Evolutionary conservation across 2,888 invertebrate species (phyloP).

Genomic region (Dasysyrphus albostriatus): DNA sequence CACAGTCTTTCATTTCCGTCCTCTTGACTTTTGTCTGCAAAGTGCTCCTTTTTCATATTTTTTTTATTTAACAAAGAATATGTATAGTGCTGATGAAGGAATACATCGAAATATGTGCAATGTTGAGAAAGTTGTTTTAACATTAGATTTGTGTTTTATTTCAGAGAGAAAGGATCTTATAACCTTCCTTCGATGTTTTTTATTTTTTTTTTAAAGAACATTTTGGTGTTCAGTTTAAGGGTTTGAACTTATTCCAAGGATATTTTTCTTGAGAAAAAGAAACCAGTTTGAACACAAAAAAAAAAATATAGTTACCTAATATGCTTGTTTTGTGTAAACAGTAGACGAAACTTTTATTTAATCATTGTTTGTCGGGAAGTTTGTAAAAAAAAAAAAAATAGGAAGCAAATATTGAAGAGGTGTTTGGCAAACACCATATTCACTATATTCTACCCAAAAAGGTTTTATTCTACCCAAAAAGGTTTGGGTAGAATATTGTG

Average conservation of each 20-base stretch:
- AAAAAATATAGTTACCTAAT: constrained; percentile 15
- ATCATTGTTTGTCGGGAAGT: constrained; percentile 46
- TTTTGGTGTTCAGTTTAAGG: constrained; percentile 60
- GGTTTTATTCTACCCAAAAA: no score
- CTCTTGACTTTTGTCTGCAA: constrained; percentile 16
- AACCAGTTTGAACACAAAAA: background rate
- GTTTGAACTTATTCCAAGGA: constrained; percentile 46
- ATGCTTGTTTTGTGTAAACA: constrained; percentile 56
- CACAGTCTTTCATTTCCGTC: constrained; percentile 6
- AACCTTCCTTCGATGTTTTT: constrained; percentile 23
- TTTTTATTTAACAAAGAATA: background rate
- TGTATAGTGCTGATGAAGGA: constrained; percentile 53
- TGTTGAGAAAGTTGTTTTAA: constrained; percentile 63
- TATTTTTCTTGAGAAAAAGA: constrained; percentile 27
- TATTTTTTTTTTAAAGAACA: constrained; percentile 32
- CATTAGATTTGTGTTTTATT: constrained; percentile 67
- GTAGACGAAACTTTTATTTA: constrained; percentile 61
- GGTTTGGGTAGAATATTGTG: no score
- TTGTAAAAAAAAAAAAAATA: constrained; percentile 26
- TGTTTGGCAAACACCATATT: constrained; percentile 23
- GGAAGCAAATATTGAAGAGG: constrained; percentile 19
- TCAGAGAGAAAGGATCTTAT: constrained; percentile 29
- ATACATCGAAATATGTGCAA: constrained; percentile 41
- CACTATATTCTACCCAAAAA: no score
- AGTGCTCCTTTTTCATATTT: background rate